Evolutionary conservation across 2,113 vertebrate genomes (phyloP).

Genomic region (Albula glossodonta): DNA sequence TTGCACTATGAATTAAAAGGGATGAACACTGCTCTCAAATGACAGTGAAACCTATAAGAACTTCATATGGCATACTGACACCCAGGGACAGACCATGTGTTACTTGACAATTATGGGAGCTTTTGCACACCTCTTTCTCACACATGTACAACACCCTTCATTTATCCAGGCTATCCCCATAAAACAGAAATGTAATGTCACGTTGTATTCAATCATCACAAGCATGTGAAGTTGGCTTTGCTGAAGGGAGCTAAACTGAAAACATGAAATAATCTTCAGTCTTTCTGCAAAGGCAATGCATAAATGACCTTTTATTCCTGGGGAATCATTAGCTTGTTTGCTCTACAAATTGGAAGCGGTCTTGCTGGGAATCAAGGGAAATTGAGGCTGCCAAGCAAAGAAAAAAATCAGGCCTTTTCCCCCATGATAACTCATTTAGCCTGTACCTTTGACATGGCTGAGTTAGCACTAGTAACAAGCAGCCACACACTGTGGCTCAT

Average conservation of each 20-base stretch:
- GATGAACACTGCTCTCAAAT: too few relatives aligned
- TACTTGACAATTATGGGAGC: too few relatives aligned
- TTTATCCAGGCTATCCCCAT: too few relatives aligned
- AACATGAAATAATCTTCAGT: background rate
- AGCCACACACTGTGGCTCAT: background rate
- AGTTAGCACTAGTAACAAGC: conserved; percentile 8
- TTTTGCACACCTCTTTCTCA: too few relatives aligned
- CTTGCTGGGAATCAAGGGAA: background rate
- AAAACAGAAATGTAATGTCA: too few relatives aligned
- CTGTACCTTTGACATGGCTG: background rate
- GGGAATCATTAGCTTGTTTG: background rate
- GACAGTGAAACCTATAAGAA: too few relatives aligned
- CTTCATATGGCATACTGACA: too few relatives aligned
- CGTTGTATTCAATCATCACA: too few relatives aligned
- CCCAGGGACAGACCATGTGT: too few relatives aligned
- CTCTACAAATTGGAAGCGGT: background rate
- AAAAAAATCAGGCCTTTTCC: background rate
- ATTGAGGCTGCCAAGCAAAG: background rate
- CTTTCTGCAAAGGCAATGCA: background rate
- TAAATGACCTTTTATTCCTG: background rate
- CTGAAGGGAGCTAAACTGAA: background rate
- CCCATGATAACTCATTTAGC: background rate
- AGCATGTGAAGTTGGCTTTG: too few relatives aligned
- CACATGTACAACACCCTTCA: too few relatives aligned
- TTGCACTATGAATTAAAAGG: too few relatives aligned